Conservation (phyloP, 2,797 vertebrate species). For the Psittacula echo region DNA sequence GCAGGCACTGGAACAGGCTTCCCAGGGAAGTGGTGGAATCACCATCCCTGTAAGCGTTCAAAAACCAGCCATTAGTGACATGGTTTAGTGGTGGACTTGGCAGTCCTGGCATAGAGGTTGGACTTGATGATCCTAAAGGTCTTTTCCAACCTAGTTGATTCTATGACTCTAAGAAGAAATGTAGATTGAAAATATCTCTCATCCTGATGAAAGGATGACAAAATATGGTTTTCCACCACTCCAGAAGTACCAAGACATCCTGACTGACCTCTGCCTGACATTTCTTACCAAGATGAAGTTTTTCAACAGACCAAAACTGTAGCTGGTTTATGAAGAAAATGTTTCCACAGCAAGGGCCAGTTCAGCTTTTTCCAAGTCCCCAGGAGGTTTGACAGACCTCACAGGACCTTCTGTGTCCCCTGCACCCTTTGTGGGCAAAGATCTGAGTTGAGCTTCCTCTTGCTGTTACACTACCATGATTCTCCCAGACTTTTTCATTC, state of each 20-base stretch:
- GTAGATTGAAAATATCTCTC: not conserved
- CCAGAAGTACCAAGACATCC: not conserved
- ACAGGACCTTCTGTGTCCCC: not conserved
- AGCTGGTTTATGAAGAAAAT: not conserved
- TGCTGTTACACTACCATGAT: not conserved
- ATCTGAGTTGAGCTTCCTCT: not conserved
- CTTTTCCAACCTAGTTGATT: not conserved
- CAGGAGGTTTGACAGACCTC: not conserved
- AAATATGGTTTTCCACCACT: not conserved
- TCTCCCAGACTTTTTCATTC: conserved; percentile 10
- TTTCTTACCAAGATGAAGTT: not conserved
- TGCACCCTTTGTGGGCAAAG: not conserved
- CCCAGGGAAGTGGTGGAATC: not conserved
- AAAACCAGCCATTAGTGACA: not conserved
- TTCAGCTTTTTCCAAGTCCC: not conserved
- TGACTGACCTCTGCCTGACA: not conserved
- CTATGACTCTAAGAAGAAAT: not conserved
- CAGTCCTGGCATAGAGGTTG: not conserved
- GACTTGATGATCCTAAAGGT: not conserved
- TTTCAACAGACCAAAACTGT: not conserved
- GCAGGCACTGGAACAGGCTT: not conserved
- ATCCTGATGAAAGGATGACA: not conserved
- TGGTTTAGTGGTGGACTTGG: not conserved
- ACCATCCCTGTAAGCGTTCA: not conserved
- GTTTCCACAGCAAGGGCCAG: not conserved